Evolutionary conservation across 2,797 vertebrate genomes (phyloP).

Genomic region (Hafferia zeledoni): DNA sequence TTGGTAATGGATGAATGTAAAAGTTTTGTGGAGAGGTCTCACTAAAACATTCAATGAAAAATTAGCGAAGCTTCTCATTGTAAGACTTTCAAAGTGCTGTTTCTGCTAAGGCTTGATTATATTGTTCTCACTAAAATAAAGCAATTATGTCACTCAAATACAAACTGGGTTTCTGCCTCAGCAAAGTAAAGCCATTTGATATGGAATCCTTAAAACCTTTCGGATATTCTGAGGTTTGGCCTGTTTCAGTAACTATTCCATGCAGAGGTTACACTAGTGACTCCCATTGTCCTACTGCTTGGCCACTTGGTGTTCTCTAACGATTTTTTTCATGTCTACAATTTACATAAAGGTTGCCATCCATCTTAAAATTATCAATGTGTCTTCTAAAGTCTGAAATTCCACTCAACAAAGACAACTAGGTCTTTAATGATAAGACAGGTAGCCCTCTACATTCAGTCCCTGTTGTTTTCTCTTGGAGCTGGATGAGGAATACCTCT

Average conservation of each 20-base stretch:
- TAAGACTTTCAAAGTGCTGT: background rate
- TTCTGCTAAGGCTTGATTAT: background rate
- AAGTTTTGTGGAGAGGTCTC: background rate
- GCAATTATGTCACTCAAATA: background rate
- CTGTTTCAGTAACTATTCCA: background rate
- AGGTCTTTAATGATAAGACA: background rate
- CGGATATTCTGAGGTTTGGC: background rate
- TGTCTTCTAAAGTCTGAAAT: background rate
- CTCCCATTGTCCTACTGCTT: background rate
- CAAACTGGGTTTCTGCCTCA: background rate
- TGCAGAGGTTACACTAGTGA: fast-evolving
- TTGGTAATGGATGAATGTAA: background rate
- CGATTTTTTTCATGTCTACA: background rate
- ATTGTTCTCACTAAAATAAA: background rate
- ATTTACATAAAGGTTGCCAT: background rate
- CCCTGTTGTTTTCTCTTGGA: background rate
- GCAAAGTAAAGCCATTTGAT: background rate
- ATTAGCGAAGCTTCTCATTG: background rate
- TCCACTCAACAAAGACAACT: background rate
- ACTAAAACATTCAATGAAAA: background rate
- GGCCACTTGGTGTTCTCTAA: background rate
- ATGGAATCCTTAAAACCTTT: background rate
- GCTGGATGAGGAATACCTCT: background rate
- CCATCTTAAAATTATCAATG: background rate
- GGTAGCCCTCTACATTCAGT: background rate